phyloP scores from a whole-genome alignment of 2,888 invertebrate species.

The Andrena bicolor region DNA sequence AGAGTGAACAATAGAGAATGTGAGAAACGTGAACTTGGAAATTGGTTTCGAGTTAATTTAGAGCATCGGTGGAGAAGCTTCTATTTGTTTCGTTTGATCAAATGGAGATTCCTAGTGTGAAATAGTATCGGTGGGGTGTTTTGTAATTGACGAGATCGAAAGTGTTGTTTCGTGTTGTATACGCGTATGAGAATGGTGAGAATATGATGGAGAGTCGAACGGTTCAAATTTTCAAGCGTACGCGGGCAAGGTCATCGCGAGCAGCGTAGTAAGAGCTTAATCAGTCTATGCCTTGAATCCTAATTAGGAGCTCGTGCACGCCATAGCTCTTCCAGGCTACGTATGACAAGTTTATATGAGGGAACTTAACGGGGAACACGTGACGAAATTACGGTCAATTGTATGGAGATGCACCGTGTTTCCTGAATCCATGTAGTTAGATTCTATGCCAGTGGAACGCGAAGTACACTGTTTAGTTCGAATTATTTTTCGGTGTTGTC shows the following conservation, averaged over 20 bases:
- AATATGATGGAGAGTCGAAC: background rate
- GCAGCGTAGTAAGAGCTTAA: slow-evolving; percentile 18
- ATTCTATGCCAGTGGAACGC: background rate
- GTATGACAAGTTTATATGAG: slow-evolving; percentile 54
- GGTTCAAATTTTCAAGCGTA: slow-evolving; percentile 14
- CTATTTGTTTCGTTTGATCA: no score
- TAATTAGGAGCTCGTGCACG: slow-evolving; percentile 25
- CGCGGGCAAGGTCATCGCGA: slow-evolving; percentile 37
- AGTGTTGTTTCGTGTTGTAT: background rate
- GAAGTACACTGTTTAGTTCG: no score
- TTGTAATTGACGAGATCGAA: background rate
- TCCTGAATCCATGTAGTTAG: background rate
- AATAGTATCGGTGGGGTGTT: background rate
- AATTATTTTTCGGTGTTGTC: no score
- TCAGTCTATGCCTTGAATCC: slow-evolving; percentile 28
- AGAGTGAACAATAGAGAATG: background rate
- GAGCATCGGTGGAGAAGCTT: no score
- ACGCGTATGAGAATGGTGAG: slow-evolving; percentile 8
- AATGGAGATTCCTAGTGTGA: background rate
- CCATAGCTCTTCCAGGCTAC: slow-evolving; percentile 8
- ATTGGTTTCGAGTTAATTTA: background rate
- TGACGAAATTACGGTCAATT: slow-evolving; percentile 23
- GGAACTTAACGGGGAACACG: slow-evolving; percentile 3
- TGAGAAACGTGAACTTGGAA: background rate
- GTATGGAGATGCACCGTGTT: background rate